These are phyloP conservation scores for Catajapyx aquilonaris DNA, from an alignment of 1,140 invertebrate species.

Conservation along the genomic window DNA sequence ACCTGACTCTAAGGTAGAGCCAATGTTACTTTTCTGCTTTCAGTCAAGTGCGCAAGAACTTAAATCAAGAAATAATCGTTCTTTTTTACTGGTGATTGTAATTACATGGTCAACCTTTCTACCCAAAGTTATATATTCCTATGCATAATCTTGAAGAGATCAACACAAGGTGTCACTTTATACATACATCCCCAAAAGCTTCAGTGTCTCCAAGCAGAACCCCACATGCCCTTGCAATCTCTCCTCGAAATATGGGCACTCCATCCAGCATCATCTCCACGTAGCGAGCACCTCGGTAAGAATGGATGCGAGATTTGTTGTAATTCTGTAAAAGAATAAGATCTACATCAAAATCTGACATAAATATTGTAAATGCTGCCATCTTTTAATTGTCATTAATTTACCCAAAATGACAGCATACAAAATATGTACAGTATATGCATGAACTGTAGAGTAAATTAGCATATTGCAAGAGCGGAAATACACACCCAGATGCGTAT, in stretches of 20 bases:
- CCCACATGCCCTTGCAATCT: conserved; percentile 52
- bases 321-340: conserved; percentile 41
- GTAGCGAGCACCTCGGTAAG: conserved; percentile 45
- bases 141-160: too few species aligned
- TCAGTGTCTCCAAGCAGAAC: conserved; percentile 41
- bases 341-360: conserved; percentile 1
- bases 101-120: too few species aligned
- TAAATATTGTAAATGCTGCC: background rate
- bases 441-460: conserved; percentile 5
- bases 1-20: too few species aligned
- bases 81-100: too few species aligned
- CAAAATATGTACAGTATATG: conserved; percentile 4
- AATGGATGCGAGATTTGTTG: conserved; percentile 66
- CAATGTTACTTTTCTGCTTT: too few species aligned
- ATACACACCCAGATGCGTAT: conserved; percentile 54
- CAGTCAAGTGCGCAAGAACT: too few species aligned
- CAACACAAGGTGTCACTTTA: too few species aligned
- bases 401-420: background rate
- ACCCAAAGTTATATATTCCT: too few species aligned
- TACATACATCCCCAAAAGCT: conserved; percentile 55
- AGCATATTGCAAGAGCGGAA: conserved; percentile 6
- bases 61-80: too few species aligned
- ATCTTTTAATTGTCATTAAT: background rate
- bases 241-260: conserved; percentile 46
- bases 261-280: conserved; percentile 47